Evolutionary conservation across 92 coral and sea anemone species (phyloP).

Genomic region (Pocillopora meandrina): DNA sequence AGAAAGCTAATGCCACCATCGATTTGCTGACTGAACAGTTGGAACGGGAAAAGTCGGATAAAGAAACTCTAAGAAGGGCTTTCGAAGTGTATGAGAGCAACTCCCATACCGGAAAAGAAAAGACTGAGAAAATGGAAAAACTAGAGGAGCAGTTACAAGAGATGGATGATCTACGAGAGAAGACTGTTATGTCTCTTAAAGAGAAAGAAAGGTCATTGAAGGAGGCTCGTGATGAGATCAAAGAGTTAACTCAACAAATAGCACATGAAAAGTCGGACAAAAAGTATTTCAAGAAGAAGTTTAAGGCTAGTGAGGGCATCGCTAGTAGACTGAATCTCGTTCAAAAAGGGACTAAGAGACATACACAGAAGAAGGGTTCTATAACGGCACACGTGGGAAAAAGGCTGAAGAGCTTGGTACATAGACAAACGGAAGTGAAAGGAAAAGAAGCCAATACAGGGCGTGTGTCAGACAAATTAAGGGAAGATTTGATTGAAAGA

Average conservation of each 20-base stretch:
- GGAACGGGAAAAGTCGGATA: no score
- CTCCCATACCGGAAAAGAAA: no score
- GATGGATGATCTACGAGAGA: conserved; percentile 1
- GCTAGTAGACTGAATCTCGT: neutral
- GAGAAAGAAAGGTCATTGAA: neutral
- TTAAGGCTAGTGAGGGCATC: neutral
- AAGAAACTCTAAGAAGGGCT: no score
- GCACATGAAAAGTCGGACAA: neutral
- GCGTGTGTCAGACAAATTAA: neutral
- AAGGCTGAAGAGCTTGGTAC: neutral
- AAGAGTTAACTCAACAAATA: neutral
- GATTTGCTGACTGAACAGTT: no score
- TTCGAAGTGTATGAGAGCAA: no score
- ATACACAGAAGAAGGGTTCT: neutral
- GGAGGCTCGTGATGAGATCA: neutral
- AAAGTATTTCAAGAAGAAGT: neutral
- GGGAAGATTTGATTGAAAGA: neutral
- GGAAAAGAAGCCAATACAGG: neutral
- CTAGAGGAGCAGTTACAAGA: neutral
- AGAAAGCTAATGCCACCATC: no score
- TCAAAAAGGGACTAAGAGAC: neutral
- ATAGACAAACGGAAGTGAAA: neutral
- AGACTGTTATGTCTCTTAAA: neutral
- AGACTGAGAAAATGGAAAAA: no score
- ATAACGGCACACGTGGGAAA: neutral